These are phyloP conservation scores for Cacoxenus indagator DNA, from an alignment of 2,888 invertebrate genomes.

Conservation along the genomic window DNA sequence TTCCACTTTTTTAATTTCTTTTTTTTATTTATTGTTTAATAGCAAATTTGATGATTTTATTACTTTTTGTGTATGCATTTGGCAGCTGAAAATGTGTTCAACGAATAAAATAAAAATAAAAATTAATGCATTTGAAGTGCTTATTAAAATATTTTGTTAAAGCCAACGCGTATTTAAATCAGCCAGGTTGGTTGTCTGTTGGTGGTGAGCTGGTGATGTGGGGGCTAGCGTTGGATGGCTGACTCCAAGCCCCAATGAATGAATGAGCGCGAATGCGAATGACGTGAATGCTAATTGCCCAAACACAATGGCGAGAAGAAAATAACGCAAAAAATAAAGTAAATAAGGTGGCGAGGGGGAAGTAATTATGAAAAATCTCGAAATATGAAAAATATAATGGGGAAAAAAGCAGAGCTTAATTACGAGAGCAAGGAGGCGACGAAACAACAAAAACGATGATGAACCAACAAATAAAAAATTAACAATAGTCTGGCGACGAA, in stretches of 20 bases:
- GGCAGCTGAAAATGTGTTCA: not conserved
- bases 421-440: constrained; percentile 18
- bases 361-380: constrained; percentile 30
- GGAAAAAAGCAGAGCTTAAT: constrained; percentile 44
- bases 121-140: not conserved
- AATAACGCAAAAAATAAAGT: not conserved
- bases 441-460: constrained; percentile 55
- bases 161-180: not conserved
- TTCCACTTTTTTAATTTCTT: not conserved
- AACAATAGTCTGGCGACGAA: constrained; percentile 21
- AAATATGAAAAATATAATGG: constrained; percentile 34
- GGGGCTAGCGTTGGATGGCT: not conserved
- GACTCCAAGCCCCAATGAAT: not conserved
- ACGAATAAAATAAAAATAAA: not conserved
- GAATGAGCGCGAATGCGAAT: not conserved
- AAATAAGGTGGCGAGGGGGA: too few species aligned
- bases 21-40: constrained; percentile 17
- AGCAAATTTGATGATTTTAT: constrained; percentile 16
- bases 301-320: constrained; percentile 7
- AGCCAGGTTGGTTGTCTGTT: not conserved
- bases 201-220: not conserved
- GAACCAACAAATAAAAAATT: constrained; percentile 35
- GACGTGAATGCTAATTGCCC: constrained; percentile 3
- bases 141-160: not conserved
- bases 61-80: not conserved